Evolutionary conservation across 2,888 invertebrate genomes (phyloP).

Genomic region (Cabera pusaria): DNA sequence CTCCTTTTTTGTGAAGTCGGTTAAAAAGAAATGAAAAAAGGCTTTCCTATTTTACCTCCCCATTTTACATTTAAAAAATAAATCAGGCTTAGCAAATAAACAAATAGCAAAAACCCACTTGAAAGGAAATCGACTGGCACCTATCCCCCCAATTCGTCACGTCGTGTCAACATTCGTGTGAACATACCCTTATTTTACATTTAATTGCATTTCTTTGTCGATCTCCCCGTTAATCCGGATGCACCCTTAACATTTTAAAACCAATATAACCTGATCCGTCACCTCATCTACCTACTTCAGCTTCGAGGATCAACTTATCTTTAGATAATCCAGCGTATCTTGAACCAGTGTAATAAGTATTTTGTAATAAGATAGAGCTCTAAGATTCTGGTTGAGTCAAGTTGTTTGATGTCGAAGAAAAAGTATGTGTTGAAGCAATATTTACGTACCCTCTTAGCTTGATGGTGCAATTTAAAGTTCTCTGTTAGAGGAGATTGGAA

Average conservation of each 20-base stretch:
- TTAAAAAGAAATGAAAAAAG: too few relatives aligned
- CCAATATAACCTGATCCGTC: conserved; percentile 42
- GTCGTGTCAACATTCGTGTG: conserved; percentile 76
- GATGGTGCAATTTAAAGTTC: conserved; percentile 46
- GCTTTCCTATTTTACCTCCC: too few relatives aligned
- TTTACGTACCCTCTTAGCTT: conserved; percentile 68
- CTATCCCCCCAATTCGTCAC: conserved; percentile 72
- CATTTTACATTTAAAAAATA: conserved; percentile 25
- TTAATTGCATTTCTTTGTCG: conserved; percentile 83
- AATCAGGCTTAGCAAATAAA: conserved; percentile 41
- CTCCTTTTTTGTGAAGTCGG: too few relatives aligned
- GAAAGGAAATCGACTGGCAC: conserved; percentile 51
- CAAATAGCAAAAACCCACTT: conserved; percentile 47
- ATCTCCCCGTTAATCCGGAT: conserved; percentile 77
- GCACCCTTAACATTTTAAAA: conserved; percentile 66
- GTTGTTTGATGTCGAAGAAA: conserved; percentile 69
- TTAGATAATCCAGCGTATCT: conserved; percentile 12
- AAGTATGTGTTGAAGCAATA: conserved; percentile 66
- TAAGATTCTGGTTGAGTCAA: conserved; percentile 51
- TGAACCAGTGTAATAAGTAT: conserved; percentile 1
- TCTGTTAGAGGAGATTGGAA: background rate
- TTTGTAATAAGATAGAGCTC: conserved; percentile 35
- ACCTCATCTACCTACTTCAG: too few relatives aligned
- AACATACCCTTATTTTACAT: conserved; percentile 80
- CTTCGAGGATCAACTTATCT: conserved; percentile 5